Base-by-base conservation (phyloP, 2,113 vertebrate genomes). In the Forbesichthys agassizii region DNA sequence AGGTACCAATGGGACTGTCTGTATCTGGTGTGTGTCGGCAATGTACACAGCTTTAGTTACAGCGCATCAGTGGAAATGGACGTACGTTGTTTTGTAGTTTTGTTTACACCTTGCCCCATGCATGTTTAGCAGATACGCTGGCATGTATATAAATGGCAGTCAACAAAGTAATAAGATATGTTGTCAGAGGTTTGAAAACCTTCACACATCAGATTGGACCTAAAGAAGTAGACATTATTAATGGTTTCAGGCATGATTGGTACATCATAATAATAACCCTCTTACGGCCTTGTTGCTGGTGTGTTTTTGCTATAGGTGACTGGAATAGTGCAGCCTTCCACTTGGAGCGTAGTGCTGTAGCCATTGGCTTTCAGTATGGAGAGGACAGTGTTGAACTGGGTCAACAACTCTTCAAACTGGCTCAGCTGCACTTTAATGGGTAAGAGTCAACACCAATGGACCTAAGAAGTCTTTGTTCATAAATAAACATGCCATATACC, bases 391-490 rank as follows among this genome's bases (percentile, higher is more conserved):
- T 96, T 33, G 98, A 99, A 90, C 80, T 91, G 46, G 95, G 94
- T 51, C 94, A 85, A 12, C 96, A 99, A 60, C 94, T 98, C 74
- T 96, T 96, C 91, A 99, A 99, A 84, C 86, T 99, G 86, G 92
- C 94, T 65, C 96, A 99, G 73, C 83, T 98, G 46, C 92, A 96
- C 81, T 99, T 99, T 84, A 99, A 96, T 16, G 95, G 95, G 96
- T 99, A 83, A 93, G 81, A 18, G 55, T 27, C 16, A 3, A 27
- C 27, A 27, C 1, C 27, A 27, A 27, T 27, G 2, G 27, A 3
- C 27, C 27, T 27, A 27, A 27, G 27, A 27, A 27, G 27, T 27
- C 1, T 27, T 8, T 42, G 36, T 42, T 42, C 36, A 42, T 42
- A 42, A 42, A 42, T 42, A 0, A 42, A 42, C 7, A 8, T 8